phyloP scores from a whole-genome alignment of 2,888 invertebrate genomes.

The Glyphotaelius pellucidus region DNA sequence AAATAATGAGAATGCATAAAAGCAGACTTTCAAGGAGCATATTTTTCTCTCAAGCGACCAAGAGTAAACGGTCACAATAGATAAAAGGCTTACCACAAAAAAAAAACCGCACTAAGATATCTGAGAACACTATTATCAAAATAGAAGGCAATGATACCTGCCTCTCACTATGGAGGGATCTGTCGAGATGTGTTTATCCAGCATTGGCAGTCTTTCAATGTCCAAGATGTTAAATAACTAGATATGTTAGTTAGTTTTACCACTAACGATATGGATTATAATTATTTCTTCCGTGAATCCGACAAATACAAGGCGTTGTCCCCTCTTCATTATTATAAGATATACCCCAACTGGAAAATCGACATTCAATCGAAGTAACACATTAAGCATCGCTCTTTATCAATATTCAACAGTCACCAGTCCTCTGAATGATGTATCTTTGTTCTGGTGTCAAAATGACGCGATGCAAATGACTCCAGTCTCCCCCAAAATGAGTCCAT shows the following conservation, averaged over 20 bases:
- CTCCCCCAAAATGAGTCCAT: slow-evolving; percentile 36
- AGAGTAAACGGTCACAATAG: background rate
- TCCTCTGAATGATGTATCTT: background rate
- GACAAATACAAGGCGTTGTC: background rate
- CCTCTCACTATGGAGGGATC: background rate
- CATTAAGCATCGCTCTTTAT: background rate
- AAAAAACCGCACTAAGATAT: no score
- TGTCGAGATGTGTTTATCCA: no score
- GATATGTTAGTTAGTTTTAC: no score
- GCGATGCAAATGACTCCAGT: slow-evolving; percentile 27
- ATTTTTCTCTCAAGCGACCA: no score
- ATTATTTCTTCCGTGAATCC: background rate
- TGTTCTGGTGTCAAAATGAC: slow-evolving; percentile 21
- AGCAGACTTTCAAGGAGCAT: background rate
- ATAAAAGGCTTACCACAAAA: no score
- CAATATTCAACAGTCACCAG: background rate
- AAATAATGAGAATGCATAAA: background rate
- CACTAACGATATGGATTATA: background rate
- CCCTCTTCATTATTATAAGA: background rate
- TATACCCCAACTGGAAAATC: background rate
- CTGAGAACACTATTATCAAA: background rate
- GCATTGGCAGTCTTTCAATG: no score
- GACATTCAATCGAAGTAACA: background rate
- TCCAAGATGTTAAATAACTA: no score
- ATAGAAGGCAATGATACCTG: background rate